phyloP scores from a whole-genome alignment of 2,888 invertebrate genomes.

The Perdita meconis region DNA sequence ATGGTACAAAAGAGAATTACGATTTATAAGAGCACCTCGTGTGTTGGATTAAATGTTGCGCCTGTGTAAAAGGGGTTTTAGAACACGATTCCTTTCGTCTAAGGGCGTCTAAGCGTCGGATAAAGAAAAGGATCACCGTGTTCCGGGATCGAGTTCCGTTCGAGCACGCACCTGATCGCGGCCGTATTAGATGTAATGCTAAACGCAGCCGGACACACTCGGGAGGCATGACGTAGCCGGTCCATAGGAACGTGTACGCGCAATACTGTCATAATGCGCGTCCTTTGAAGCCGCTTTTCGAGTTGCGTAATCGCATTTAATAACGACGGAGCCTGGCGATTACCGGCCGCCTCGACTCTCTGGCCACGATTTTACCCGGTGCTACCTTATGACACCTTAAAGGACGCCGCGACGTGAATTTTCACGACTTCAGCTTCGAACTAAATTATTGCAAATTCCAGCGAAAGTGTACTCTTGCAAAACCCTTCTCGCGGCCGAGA shows the following conservation, averaged over 20 bases:
- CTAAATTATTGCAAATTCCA: slow-evolving; percentile 53
- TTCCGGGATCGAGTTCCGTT: slow-evolving; percentile 61
- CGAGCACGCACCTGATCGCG: slow-evolving; percentile 62
- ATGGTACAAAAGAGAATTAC: neutral
- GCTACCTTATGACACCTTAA: slow-evolving; percentile 49
- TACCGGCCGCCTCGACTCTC: slow-evolving; percentile 42
- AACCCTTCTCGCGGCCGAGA: neutral
- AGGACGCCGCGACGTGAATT: slow-evolving; percentile 42
- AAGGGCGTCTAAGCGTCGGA: neutral
- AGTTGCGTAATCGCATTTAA: slow-evolving; percentile 79
- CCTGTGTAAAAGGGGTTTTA: neutral
- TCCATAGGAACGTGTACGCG: slow-evolving; percentile 61
- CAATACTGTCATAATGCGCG: slow-evolving; percentile 77
- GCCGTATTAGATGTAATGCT: slow-evolving; percentile 61
- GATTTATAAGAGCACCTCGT: neutral
- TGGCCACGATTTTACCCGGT: slow-evolving; percentile 36
- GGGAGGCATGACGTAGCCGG: slow-evolving; percentile 64
- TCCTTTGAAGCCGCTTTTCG: slow-evolving; percentile 78
- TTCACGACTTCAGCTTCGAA: slow-evolving; percentile 39
- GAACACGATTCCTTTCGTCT: neutral
- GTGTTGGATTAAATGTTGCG: neutral
- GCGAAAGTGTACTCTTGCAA: slow-evolving; percentile 30
- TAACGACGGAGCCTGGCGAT: slow-evolving; percentile 70
- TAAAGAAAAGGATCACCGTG: neutral
- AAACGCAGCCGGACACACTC: slow-evolving; percentile 54